A percentile compares a stretch with the other conserved stretches of the same genome.
Evolutionary conservation across 2,797 vertebrate genomes (phyloP).

Genomic region (Lithobates sylvaticus): DNA sequence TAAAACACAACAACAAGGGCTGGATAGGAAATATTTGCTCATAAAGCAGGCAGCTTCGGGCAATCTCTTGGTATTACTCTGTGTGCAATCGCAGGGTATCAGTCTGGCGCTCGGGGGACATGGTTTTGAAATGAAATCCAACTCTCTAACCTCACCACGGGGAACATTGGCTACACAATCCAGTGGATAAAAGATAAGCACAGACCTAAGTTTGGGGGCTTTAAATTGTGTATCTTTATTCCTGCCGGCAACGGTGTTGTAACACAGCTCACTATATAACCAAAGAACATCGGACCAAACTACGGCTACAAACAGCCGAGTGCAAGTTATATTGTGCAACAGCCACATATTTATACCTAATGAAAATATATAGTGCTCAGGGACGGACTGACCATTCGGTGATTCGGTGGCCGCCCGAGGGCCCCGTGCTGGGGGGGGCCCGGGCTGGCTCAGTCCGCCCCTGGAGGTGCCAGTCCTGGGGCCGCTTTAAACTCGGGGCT

Average conservation of each 20-base stretch:
- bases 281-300: not conserved
- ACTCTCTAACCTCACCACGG: constrained; percentile 7
- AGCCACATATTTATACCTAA: too few relatives aligned
- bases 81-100: not conserved
- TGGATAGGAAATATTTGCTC: constrained; percentile 5
- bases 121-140: constrained; percentile 15
- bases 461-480: too few relatives aligned
- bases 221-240: not conserved
- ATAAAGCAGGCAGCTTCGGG: constrained; percentile 6
- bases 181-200: constrained; percentile 3
- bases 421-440: too few relatives aligned
- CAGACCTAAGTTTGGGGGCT: not conserved
- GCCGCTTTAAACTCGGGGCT: too few relatives aligned
- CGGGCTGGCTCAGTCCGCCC: too few relatives aligned
- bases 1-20: constrained; percentile 3
- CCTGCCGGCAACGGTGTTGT: not conserved
- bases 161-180: not conserved
- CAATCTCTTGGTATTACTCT: not conserved
- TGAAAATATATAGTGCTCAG: too few relatives aligned
- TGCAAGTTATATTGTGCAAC: too few relatives aligned
- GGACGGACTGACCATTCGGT: too few relatives aligned
- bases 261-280: not conserved
- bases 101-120: not conserved
- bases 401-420: too few relatives aligned
- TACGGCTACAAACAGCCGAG: too few relatives aligned